Base-by-base conservation (phyloP, 2,113 vertebrate species). In the Probosciger aterrimus region DNA sequence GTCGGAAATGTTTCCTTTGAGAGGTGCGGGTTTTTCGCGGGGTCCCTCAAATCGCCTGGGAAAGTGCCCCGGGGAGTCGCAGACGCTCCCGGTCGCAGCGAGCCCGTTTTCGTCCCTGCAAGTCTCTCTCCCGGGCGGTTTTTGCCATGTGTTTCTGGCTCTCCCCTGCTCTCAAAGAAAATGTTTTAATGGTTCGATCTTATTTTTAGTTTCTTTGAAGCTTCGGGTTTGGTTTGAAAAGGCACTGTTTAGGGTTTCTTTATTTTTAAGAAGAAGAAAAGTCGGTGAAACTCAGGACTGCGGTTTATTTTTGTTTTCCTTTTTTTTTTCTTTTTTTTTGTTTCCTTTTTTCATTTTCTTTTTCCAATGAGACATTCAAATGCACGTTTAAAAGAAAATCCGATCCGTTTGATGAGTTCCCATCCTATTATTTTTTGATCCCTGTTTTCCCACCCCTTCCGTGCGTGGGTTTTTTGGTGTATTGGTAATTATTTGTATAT, bases 401-500 rank as follows among this genome's bases (percentile, higher is more conserved):
- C 67, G 65, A 96, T 93, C 60, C 6, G 20, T 96, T 94, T 92
- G 97, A 94, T 97, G 83, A 94, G 88, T 92, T 86, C 76, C 64
- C 25, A 39, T 65, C 27, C 24, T 53, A 5, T 23, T 85, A 57
- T 87, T 64, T 94, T 83, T 6, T 12, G 2, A 35, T 60, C 27
- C 76, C 60, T 2, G 2, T 78, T 93, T 93, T 78, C 44, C 76
- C 78, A 92, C 63, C 53, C 90, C 53, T 41, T 92, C 82, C 8
- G 50, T 95, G 79, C 83, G 96, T 86, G 92, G 86, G 65, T 89
- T 95, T 97, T 97, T 97, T 96, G 96, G 97, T 98, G 98, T 98
- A 98, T 95, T 97, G 97, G 98, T 98, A 98, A 97, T 97, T 97
- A 97, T 98, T 97, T 98, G 98, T 98, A 97, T 90, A 98, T 98